Base-by-base conservation (phyloP, 1,140 invertebrate species). In the Lordiphosa clarofinis region DNA sequence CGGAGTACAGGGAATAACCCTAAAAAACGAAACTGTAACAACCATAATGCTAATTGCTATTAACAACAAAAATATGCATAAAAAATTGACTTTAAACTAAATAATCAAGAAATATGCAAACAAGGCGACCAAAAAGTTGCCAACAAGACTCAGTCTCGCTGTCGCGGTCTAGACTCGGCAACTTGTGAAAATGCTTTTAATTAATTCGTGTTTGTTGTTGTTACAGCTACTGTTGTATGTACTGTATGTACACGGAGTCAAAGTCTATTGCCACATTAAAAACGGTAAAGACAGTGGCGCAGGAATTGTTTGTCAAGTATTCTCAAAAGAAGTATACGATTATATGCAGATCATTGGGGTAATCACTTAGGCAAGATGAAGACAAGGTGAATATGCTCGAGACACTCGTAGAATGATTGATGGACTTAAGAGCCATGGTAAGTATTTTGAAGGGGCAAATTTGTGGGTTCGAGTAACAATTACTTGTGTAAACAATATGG, bases 51-150 rank as follows among this genome's bases (percentile, higher is more conserved):
- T 81, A 81, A 81, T 82, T 81, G 67, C 72, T 81, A 57, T 68
- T 67, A 76, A 63, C 43, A 71, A 63, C 43, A 19, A 64, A 82
- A 84, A 76, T 61, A 72, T 79, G 78, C 68, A 68, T 46, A 28
- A 43, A 60, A 61, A 53, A 65, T 38, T 54, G 62, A 47, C 59
- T 54, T 66, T 55, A 54, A 62, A 75, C 55, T 52, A 81, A 81
- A 81, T 72, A 76, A 81, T 69, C 64, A 73, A 55, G 70, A 81
- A 65, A 72, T 81, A 82, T 81, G 76, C 76, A 82, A 81, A 82
- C 76, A 72, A 81, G 76, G 66, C 67, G 62, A 54, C 28, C 53
- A 15, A 37, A 42, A 68, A 81, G 67, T 68, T 82, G 78, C 56
- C 68, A 76, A 73, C 71, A 69, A 73, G 69, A 53, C 54, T 38